Percentiles rank a stretch among this genome's conserved stretches.
Evolutionary conservation across 2,113 vertebrate species (phyloP).

Genomic region (Ivindomyrus marchei): DNA sequence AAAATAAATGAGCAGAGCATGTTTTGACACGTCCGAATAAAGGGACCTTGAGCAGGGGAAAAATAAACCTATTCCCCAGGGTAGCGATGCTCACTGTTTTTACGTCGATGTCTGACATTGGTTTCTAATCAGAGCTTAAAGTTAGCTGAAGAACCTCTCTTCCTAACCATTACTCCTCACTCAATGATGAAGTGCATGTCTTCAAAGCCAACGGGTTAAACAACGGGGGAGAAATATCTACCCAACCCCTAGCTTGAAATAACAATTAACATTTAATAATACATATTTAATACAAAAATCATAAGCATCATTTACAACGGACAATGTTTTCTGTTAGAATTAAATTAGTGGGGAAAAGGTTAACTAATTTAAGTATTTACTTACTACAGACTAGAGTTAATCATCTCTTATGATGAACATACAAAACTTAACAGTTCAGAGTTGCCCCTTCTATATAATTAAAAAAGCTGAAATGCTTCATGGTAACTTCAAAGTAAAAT

Average conservation of each 20-base stretch:
- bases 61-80: not conserved
- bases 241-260: not conserved
- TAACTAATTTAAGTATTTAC: not conserved
- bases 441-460: not conserved
- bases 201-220: not conserved
- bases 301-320: not conserved
- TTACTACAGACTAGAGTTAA: not conserved
- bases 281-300: not conserved
- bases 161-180: not conserved
- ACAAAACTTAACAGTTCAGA: not conserved
- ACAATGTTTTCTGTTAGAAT: not conserved
- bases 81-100: not conserved
- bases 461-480: not conserved
- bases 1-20: not conserved
- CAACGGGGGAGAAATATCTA: not conserved
- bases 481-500: not conserved
- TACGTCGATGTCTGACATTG: not conserved
- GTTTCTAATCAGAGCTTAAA: not conserved
- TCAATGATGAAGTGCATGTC: not conserved
- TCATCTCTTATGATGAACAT: not conserved
- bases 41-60: not conserved
- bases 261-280: not conserved
- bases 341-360: not conserved
- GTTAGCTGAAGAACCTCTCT: not conserved
- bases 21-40: not conserved